phyloP scores from a whole-genome alignment of 2,888 invertebrate species.

The Lymantria monacha region DNA sequence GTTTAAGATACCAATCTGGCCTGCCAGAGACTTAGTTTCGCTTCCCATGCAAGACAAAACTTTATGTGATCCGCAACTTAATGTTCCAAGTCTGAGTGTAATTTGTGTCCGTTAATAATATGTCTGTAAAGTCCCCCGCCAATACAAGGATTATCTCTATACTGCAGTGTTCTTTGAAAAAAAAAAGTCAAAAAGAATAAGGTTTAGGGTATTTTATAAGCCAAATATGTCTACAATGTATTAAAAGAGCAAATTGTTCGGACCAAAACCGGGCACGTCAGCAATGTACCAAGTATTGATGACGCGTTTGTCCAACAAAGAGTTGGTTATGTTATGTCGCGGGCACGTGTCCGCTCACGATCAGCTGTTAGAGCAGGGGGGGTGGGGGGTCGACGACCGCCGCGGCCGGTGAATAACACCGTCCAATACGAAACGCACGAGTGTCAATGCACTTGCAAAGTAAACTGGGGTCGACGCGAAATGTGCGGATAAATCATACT shows the following conservation, averaged over 20 bases:
- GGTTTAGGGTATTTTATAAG: too few species aligned
- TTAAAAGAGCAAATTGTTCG: conserved; percentile 7
- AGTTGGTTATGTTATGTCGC: conserved; percentile 22
- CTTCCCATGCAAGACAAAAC: too few species aligned
- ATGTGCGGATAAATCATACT: conserved; percentile 31
- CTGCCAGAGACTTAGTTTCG: too few species aligned
- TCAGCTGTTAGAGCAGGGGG: conserved; percentile 59
- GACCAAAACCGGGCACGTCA: conserved; percentile 7
- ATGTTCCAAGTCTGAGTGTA: too few species aligned
- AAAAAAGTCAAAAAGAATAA: too few species aligned
- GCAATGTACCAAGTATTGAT: conserved; percentile 1
- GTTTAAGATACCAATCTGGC: too few species aligned
- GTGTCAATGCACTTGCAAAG: conserved; percentile 48
- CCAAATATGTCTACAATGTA: too few species aligned
- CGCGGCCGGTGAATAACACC: conserved; percentile 48
- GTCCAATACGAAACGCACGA: conserved; percentile 40
- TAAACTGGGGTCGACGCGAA: conserved; percentile 33
- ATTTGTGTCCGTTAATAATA: too few species aligned
- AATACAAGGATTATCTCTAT: too few species aligned
- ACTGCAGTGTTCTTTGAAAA: too few species aligned
- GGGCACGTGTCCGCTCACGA: conserved; percentile 50
- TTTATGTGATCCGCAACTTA: too few species aligned
- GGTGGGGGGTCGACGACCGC: conserved; percentile 47
- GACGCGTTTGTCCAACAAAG: conserved; percentile 14
- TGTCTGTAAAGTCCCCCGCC: too few species aligned